These are phyloP conservation scores for Beris chalybata DNA, from an alignment of 2,888 invertebrate genomes.

Conservation along the genomic window DNA sequence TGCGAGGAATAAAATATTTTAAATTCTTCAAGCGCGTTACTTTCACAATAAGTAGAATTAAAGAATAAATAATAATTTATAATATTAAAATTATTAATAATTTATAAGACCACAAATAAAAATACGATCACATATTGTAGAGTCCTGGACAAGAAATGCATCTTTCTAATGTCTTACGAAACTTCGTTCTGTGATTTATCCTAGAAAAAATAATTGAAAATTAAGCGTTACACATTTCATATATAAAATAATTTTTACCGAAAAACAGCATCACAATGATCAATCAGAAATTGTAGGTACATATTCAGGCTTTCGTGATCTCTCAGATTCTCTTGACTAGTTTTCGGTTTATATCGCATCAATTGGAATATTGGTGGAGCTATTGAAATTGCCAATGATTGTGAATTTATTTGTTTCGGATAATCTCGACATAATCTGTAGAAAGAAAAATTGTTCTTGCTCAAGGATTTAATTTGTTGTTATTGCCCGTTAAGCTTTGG, in stretches of 20 bases:
- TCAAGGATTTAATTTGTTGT: too few relatives aligned
- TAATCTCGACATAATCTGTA: constrained; percentile 21
- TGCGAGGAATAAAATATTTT: too few relatives aligned
- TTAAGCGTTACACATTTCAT: neutral
- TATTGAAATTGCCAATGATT: constrained; percentile 8
- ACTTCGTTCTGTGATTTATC: constrained; percentile 19
- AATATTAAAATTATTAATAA: too few relatives aligned
- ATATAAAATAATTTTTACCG: constrained; percentile 45
- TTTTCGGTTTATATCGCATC: constrained; percentile 18
- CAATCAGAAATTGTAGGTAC: constrained; percentile 52
- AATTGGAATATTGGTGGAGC: constrained; percentile 18
- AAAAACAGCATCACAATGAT: constrained; percentile 51
- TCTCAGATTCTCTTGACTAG: constrained; percentile 21
- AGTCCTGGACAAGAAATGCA: constrained; percentile 26
- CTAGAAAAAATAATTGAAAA: neutral
- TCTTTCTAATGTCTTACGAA: constrained; percentile 24
- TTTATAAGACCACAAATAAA: too few relatives aligned
- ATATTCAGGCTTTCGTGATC: constrained; percentile 16
- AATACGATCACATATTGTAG: constrained; percentile 13
- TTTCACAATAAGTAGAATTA: too few relatives aligned
- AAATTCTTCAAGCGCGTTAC: too few relatives aligned
- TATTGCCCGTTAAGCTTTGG: too few relatives aligned
- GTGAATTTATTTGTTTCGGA: constrained; percentile 13
- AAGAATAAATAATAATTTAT: too few relatives aligned
- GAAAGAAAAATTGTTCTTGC: neutral